Evolutionary conservation across 2,888 invertebrate species (phyloP).

Genomic region (Campoplex capitator): DNA sequence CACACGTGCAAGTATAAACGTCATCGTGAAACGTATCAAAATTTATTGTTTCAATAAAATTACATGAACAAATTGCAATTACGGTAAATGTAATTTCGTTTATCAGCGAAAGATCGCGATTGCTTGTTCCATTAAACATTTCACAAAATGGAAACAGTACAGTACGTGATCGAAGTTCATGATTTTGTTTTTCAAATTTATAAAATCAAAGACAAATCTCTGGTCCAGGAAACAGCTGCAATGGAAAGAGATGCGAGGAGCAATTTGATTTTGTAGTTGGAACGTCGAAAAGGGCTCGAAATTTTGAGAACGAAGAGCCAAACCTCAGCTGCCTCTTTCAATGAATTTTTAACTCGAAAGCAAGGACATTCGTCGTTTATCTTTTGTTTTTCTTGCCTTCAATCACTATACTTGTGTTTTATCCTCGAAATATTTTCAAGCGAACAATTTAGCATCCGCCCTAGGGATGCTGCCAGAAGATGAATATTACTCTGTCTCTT

Average conservation of each 20-base stretch:
- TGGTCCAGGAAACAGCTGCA: not conserved
- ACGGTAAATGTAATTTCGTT: not conserved
- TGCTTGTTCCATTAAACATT: not conserved
- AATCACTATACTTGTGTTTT: not conserved
- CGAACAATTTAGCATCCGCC: conserved; percentile 23
- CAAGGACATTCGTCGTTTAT: not conserved
- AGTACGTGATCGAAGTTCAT: no score
- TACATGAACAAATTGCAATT: not conserved
- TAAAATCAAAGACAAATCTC: not conserved
- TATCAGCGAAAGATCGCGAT: not conserved
- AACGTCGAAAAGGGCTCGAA: not conserved
- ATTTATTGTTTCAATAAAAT: not conserved
- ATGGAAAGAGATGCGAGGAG: not conserved
- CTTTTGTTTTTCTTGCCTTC: conserved; percentile 15
- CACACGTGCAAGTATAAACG: conserved; percentile 30
- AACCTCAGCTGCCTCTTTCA: not conserved
- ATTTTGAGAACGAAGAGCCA: not conserved
- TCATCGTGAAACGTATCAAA: conserved; percentile 4
- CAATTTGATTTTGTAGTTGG: not conserved
- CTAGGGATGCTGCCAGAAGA: conserved; percentile 33
- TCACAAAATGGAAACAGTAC: no score
- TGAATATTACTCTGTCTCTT: conserved; percentile 3
- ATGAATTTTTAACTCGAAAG: conserved; percentile 26
- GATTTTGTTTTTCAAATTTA: not conserved
- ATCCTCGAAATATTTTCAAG: conserved; percentile 20